Conservation (phyloP, 2,113 vertebrate species). For the Cervus canadensis region DNA sequence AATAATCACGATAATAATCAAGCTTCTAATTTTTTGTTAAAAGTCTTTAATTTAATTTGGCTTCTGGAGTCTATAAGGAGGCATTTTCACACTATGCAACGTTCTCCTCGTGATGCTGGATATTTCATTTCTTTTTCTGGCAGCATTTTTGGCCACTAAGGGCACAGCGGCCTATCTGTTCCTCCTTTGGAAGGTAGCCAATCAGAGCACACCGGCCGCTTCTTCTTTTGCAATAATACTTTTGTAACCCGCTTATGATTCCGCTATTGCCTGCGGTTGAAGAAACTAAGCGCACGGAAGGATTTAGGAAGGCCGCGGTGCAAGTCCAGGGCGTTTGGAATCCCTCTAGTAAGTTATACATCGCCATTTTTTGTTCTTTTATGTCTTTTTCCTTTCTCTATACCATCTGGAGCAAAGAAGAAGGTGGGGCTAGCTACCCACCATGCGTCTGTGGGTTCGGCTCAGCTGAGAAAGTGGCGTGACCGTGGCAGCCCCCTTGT, state of each 20-base stretch:
- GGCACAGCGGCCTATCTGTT: background rate
- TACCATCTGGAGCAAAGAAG: background rate
- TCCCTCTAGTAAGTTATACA: background rate
- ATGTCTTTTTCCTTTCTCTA: background rate
- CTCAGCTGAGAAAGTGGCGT: rapidly evolving
- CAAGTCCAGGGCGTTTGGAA: background rate
- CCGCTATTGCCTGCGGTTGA: background rate
- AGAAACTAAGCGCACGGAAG: rapidly evolving
- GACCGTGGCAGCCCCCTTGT: rapidly evolving
- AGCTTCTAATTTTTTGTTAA: background rate
- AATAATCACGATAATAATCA: background rate
- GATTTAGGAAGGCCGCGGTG: background rate
- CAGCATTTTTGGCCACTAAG: conserved; percentile 22
- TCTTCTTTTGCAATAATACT: background rate
- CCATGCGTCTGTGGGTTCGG: background rate
- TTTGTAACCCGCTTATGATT: background rate
- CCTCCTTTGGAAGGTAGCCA: background rate
- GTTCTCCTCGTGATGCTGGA: rapidly evolving
- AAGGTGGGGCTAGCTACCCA: background rate
- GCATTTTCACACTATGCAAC: rapidly evolving
- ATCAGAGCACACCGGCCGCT: background rate
- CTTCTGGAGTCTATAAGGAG: background rate
- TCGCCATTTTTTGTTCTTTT: background rate
- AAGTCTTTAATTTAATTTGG: background rate
- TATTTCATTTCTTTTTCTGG: background rate